Conservation (phyloP, 92 coral and sea anemone genomes). For the Paramuricea clavata region DNA sequence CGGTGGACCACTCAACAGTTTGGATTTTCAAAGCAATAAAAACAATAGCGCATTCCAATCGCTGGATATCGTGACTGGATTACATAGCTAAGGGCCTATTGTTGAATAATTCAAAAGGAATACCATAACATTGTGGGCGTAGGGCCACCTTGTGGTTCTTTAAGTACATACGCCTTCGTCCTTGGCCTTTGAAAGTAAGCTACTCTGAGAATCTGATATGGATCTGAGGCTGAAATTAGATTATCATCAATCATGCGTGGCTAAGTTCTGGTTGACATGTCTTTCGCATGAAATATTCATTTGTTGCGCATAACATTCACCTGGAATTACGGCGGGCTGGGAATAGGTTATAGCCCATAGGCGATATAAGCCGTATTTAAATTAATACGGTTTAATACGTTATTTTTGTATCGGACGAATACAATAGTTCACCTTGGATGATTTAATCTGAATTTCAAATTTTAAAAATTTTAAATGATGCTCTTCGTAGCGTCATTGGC, state of each 20-base stretch:
- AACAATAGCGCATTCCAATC: too few species aligned
- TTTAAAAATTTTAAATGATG: not conserved
- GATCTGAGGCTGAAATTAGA: not conserved
- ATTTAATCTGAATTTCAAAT: not conserved
- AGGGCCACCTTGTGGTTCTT: not conserved
- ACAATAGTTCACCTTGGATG: not conserved
- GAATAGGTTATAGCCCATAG: not conserved
- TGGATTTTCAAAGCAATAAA: too few species aligned
- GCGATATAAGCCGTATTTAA: not conserved
- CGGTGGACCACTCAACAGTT: too few species aligned
- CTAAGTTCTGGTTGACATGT: too few species aligned
- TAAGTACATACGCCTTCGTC: not conserved
- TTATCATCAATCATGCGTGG: not conserved
- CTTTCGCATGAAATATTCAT: not conserved
- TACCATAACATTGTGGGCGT: too few species aligned
- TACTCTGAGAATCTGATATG: not conserved
- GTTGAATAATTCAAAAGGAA: too few species aligned
- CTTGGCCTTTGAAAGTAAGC: not conserved
- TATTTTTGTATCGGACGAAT: not conserved
- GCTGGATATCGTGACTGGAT: too few species aligned
- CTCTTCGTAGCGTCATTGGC: not conserved
- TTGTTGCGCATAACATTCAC: not conserved
- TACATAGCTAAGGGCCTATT: too few species aligned
- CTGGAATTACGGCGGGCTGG: too few species aligned
- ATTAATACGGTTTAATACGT: not conserved